Base-by-base conservation (phyloP, 2,888 invertebrate species). In the Melieria omissa region DNA sequence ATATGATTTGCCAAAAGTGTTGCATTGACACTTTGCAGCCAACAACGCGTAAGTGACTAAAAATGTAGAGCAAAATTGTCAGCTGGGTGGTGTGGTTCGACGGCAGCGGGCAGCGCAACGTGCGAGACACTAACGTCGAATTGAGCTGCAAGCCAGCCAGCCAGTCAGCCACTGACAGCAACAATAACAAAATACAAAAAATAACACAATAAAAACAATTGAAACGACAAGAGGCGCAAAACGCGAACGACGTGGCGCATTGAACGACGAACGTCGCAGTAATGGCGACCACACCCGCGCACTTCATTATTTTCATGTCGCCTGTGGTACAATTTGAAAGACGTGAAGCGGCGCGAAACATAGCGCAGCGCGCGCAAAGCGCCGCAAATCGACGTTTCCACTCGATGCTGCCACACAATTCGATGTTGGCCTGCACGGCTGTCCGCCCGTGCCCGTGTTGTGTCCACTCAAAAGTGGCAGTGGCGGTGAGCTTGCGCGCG, bases 241-340 rank as follows among this genome's bases (percentile, higher is more conserved):
- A 29, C 29, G 52, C 14, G 8, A 52, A 14, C n/a, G 10, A 52
- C 52, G 52, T n/a, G 52, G 14, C 12, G 52, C 52, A 52, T 5
- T n/a, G 52, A 52, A 29, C 64, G 63, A 74, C 73, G 74, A 29
- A 29, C 76, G 79, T 78, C 78, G 77, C 76, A 45, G 75, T 75
- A 75, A 81, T 78, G 72, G 74, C 75, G 74, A 75, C 75, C 86
- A 86, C 86, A 86, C 86, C 86, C 86, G 86, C 86, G 85, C 86
- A 86, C 86, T 86, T 85, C 86, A 86, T 86, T 86, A 86, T 85
- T 86, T 85, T 85, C 83, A 85, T 85, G 86, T 86, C 83, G 85
- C 85, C 85, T 84, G 84, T 83, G 82, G 83, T 82, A 82, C 80
- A 80, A 81, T 80, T 80, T 80, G 81, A 81, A 78, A 80, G 81